phyloP scores from a whole-genome alignment of 2,113 vertebrate species.

The Todiramphus chloris region DNA sequence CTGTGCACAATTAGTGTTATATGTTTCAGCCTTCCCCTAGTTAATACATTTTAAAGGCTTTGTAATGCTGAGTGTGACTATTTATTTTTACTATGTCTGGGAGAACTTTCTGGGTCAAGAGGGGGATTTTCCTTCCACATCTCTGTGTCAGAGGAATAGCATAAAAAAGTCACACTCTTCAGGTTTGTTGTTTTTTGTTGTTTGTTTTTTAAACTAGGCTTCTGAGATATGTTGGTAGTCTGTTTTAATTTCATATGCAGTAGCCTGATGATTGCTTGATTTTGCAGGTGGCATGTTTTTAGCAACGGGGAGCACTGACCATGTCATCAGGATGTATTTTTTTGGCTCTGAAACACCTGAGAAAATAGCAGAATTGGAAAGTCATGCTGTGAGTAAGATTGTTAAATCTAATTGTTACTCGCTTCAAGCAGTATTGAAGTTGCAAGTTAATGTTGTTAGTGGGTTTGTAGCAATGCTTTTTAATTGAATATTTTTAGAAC shows the following conservation, averaged over 20 bases:
- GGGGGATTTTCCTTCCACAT: background rate
- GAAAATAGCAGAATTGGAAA: constrained; percentile 92
- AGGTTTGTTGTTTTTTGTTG: background rate
- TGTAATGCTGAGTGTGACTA: background rate
- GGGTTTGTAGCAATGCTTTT: background rate
- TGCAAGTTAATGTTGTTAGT: background rate
- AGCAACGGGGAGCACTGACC: constrained; percentile 96
- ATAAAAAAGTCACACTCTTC: background rate
- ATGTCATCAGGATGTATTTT: constrained; percentile 97
- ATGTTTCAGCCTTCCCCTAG: background rate
- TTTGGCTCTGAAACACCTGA: constrained; percentile 91
- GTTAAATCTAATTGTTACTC: background rate
- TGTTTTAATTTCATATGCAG: background rate
- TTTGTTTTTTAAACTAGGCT: background rate
- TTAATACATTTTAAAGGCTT: background rate
- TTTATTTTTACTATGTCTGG: background rate
- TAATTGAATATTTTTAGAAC: background rate
- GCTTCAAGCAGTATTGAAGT: background rate
- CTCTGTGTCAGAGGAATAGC: background rate
- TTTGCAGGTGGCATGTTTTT: constrained; percentile 94
- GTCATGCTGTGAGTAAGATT: constrained; percentile 86
- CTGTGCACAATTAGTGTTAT: background rate
- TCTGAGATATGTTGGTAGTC: background rate
- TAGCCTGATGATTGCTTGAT: background rate
- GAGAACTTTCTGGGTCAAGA: background rate